phyloP scores from a whole-genome alignment of 2,113 vertebrate genomes.

The Anguilla rostrata region DNA sequence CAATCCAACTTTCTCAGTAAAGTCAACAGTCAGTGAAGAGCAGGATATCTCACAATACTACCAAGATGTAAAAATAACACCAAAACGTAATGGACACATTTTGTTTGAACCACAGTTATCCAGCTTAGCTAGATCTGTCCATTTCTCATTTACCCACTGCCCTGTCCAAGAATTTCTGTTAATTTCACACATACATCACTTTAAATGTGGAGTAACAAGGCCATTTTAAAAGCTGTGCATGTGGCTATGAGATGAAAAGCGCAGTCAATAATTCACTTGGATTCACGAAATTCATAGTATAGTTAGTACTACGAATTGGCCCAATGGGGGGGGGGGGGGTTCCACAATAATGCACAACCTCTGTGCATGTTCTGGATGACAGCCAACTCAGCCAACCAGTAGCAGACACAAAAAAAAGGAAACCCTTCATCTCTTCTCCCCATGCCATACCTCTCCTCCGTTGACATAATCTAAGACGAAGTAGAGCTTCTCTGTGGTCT shows the following conservation, averaged over 20 bases:
- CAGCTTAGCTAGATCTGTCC: background rate
- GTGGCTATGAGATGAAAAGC: background rate
- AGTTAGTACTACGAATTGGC: background rate
- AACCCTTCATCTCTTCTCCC: background rate
- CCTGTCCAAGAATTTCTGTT: background rate
- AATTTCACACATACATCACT: background rate
- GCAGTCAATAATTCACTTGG: background rate
- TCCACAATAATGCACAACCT: too few species aligned
- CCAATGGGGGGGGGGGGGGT: background rate
- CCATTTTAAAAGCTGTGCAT: background rate
- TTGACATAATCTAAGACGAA: conserved; percentile 98
- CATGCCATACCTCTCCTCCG: conserved; percentile 85
- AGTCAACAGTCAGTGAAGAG: background rate
- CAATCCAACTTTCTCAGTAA: background rate
- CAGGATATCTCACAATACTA: background rate
- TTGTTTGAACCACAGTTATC: too few species aligned
- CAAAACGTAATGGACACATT: too few species aligned
- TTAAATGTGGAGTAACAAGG: background rate
- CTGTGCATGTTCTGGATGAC: background rate
- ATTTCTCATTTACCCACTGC: background rate
- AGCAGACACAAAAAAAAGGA: background rate
- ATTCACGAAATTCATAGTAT: background rate
- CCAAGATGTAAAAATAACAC: background rate
- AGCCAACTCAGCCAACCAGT: background rate
- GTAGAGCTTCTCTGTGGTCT: conserved; percentile 96